Evolutionary conservation across 1,140 invertebrate genomes (phyloP).

Genomic region (Pinna nobilis): DNA sequence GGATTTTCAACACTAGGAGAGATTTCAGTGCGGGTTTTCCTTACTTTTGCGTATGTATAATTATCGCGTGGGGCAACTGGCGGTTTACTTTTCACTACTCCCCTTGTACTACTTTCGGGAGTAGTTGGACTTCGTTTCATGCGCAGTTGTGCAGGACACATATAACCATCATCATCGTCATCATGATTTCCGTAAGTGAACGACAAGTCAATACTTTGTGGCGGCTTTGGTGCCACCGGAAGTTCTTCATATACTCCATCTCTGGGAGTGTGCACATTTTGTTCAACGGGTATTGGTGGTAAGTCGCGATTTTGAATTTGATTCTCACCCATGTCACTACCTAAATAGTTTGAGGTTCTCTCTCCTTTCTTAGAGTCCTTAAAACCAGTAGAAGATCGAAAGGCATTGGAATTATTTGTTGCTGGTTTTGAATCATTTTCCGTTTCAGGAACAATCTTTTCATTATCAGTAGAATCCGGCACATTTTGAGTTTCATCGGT

Average conservation of each 20-base stretch:
- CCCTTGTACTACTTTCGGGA: slow-evolving; percentile 37
- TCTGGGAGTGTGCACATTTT: slow-evolving; percentile 1
- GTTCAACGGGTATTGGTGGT: slow-evolving; percentile 59
- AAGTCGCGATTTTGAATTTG: too few species aligned
- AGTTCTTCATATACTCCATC: slow-evolving; percentile 69
- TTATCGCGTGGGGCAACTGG: slow-evolving; percentile 49
- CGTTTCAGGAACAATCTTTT: neutral
- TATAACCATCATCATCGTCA: slow-evolving; percentile 64
- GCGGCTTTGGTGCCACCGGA: slow-evolving; percentile 58
- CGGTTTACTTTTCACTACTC: slow-evolving; percentile 49
- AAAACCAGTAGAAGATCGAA: too few species aligned
- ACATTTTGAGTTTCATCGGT: slow-evolving; percentile 36
- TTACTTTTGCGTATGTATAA: slow-evolving; percentile 26
- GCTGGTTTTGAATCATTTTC: too few species aligned
- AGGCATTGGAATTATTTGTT: too few species aligned
- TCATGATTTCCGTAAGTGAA: slow-evolving; percentile 19
- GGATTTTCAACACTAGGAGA: neutral
- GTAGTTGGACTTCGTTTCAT: slow-evolving; percentile 31
- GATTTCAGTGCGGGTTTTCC: slow-evolving; percentile 49
- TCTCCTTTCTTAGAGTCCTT: too few species aligned
- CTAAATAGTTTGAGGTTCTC: too few species aligned
- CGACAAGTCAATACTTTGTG: neutral
- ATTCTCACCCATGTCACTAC: too few species aligned
- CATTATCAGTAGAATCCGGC: neutral
- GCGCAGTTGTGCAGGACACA: slow-evolving; percentile 56